Evolutionary conservation across 2,888 invertebrate species (phyloP).

Genomic region (Physocephala rufipes): DNA sequence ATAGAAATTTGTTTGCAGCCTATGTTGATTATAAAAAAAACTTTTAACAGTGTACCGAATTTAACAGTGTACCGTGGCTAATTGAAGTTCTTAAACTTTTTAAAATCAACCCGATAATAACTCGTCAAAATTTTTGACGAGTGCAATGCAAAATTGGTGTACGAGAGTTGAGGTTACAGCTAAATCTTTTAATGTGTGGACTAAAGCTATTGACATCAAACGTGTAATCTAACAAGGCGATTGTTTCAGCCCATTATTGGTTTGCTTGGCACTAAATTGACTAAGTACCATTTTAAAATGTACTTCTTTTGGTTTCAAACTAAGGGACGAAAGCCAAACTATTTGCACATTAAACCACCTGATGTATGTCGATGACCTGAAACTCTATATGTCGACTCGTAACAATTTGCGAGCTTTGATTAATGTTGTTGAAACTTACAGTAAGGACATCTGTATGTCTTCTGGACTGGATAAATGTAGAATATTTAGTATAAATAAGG

Average conservation of each 20-base stretch:
- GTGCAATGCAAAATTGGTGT: constrained; percentile 1
- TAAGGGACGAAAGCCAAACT: constrained; percentile 6
- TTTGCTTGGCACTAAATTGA: constrained; percentile 29
- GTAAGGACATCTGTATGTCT: constrained; percentile 34
- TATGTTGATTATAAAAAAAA: constrained; percentile 31
- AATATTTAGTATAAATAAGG: constrained; percentile 23
- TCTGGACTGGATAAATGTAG: constrained; percentile 39
- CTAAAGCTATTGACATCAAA: background rate
- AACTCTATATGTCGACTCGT: constrained; percentile 24
- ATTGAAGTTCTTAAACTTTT: background rate
- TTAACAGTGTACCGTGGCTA: background rate
- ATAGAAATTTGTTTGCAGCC: constrained; percentile 25
- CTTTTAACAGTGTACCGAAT: constrained; percentile 10
- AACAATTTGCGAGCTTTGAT: constrained; percentile 4
- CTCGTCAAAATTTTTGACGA: background rate
- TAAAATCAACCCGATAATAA: background rate
- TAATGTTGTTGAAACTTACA: constrained; percentile 24
- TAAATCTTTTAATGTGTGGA: constrained; percentile 12
- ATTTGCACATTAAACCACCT: constrained; percentile 14
- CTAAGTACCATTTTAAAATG: constrained; percentile 30
- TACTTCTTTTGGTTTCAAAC: constrained; percentile 12
- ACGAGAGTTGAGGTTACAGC: background rate
- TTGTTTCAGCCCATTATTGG: constrained; percentile 29
- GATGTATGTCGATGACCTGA: constrained; percentile 13
- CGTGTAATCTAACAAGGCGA: constrained; percentile 14